phyloP scores from a whole-genome alignment of 2,113 vertebrate genomes.

The Dascyllus trimaculatus region DNA sequence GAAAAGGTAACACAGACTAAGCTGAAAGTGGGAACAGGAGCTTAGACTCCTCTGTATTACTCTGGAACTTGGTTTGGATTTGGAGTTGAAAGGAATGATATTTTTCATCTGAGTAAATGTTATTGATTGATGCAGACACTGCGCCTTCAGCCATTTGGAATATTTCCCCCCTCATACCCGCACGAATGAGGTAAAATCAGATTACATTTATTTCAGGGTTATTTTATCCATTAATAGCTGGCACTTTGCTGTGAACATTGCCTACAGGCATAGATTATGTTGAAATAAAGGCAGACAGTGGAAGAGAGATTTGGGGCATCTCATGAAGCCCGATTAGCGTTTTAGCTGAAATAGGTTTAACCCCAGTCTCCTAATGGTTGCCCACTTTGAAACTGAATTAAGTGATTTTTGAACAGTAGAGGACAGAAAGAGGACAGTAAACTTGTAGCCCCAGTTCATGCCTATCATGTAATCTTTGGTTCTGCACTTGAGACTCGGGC shows the following conservation, averaged over 20 bases:
- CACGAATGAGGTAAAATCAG: constrained; percentile 58
- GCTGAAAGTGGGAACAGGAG: constrained; percentile 32
- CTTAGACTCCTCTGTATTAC: constrained; percentile 19
- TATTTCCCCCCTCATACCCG: constrained; percentile 35
- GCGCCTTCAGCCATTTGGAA: constrained; percentile 50
- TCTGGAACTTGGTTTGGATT: constrained; percentile 33
- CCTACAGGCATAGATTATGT: constrained; percentile 67
- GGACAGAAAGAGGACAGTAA: constrained; percentile 28
- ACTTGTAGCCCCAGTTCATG: not conserved
- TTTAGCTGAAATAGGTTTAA: constrained; percentile 46
- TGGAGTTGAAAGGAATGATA: constrained; percentile 34
- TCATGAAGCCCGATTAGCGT: constrained; percentile 46
- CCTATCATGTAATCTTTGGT: constrained; percentile 13
- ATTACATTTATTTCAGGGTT: constrained; percentile 72
- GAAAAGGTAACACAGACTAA: constrained; percentile 58
- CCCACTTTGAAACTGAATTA: constrained; percentile 34
- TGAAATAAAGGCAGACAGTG: constrained; percentile 67
- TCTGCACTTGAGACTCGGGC: constrained; percentile 23
- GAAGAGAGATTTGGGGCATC: constrained; percentile 56
- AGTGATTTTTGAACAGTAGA: constrained; percentile 42
- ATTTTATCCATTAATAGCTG: constrained; percentile 74
- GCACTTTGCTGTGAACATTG: constrained; percentile 64
- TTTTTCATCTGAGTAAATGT: constrained; percentile 47
- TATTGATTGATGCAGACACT: constrained; percentile 69
- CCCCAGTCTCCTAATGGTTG: constrained; percentile 15